Percentiles rank a stretch among this genome's conserved stretches.
These are phyloP conservation scores for Tethya wilhelma DNA, from an alignment of 37 sponge, comb jelly and placozoan genomes.

Conservation along the genomic window DNA sequence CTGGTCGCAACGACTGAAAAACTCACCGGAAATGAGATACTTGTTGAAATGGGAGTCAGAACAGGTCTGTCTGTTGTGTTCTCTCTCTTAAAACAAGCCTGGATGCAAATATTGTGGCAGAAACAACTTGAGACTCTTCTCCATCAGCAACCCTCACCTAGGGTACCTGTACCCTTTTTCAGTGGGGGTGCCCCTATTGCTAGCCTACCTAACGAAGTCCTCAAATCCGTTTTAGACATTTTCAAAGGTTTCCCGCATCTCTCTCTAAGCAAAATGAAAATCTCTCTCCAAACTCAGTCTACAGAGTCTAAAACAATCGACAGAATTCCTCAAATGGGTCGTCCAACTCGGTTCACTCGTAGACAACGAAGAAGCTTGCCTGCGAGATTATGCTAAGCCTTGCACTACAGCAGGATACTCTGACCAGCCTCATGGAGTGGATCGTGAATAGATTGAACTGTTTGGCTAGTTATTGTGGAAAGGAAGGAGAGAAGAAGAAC, in stretches of 20 bases:
- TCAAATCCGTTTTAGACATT: slow-evolving; percentile 24
- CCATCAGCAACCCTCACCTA: too few species aligned
- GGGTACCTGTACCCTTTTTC: background rate
- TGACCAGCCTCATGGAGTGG: slow-evolving; percentile 60
- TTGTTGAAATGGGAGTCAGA: slow-evolving; percentile 84
- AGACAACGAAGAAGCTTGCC: slow-evolving; percentile 60
- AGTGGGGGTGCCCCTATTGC: slow-evolving; percentile 2
- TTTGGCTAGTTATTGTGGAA: slow-evolving; percentile 15
- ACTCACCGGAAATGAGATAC: slow-evolving; percentile 26
- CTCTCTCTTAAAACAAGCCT: slow-evolving; percentile 83
- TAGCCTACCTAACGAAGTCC: slow-evolving; percentile 53
- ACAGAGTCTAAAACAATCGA: slow-evolving; percentile 43
- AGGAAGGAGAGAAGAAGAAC: too few species aligned
- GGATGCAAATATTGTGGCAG: slow-evolving; percentile 66
- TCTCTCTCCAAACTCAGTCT: slow-evolving; percentile 33
- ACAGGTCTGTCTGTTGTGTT: slow-evolving; percentile 83
- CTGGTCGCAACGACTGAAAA: too few species aligned
- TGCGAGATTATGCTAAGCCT: slow-evolving; percentile 60
- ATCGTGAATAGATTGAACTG: slow-evolving; percentile 25
- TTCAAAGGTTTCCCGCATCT: slow-evolving; percentile 36
- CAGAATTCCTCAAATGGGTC: slow-evolving; percentile 62
- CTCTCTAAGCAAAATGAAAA: slow-evolving; percentile 33
- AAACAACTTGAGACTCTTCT: slow-evolving; percentile 24
- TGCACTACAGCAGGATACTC: slow-evolving; percentile 61
- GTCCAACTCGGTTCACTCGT: slow-evolving; percentile 34